Base-by-base conservation (phyloP, 1,140 invertebrate genomes). In the Amyelois transitella region DNA sequence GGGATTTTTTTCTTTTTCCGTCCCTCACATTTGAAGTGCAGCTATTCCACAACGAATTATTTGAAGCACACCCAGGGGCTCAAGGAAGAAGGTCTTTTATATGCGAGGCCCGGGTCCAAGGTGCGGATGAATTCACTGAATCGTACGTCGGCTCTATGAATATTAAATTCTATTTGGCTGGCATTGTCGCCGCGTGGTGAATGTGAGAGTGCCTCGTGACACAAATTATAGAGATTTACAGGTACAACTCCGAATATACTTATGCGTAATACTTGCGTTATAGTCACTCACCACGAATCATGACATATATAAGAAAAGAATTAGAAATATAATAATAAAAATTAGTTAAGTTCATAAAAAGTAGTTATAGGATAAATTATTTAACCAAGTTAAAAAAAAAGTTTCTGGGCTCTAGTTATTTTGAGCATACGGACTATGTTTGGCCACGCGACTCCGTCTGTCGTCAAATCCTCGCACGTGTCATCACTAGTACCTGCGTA, bases 101-200 rank as follows among this genome's bases (percentile, higher is more conserved):
- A 87, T 87, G 81, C 84, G 72, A 72, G 65, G 58, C 76, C 69
- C 69, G 73, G 77, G 81, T 81, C 80, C 73, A 78, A 86, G 83
- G 81, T 81, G 83, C 74, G 80, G 78, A 82, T 83, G 83, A 79
- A 84, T 86, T 86, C 83, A 85, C 68, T 86, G 83, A 86, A 86
- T 86, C 80, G 81, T 83, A 83, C 74, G 78, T 82, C 77, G 75
- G 71, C 75, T 85, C 80, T 86, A 86, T 86, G 83, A 86, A 86
- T 86, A 86, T 86, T 86, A 86, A 86, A 85, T 83, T 86, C 71
- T 85, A 87, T 85, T 82, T 84, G 81, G 70, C 71, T 75, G 72
- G 66, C 68, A 81, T 82, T 87, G 81, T 83, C 77, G 72, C 62
- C 60, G 77, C 75, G 72, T 67, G 62, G 74, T 76, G 81, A 85